A percentile compares a stretch with the other conserved stretches of the same genome.
phyloP scores from a whole-genome alignment of 2,797 vertebrate genomes.

The Taeniopygia guttata region DNA sequence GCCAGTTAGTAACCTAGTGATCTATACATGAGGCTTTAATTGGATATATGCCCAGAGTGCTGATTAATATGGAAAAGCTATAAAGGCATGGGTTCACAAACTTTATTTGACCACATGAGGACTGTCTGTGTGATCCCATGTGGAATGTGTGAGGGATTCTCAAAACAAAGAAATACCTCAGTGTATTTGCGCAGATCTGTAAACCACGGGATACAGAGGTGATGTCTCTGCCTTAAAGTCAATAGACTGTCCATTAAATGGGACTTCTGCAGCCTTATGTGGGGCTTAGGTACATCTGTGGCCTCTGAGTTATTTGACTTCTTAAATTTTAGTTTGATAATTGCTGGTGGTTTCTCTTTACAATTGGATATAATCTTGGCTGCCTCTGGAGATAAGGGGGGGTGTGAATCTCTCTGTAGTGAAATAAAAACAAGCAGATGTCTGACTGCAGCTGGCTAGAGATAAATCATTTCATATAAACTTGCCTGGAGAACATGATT shows the following conservation, averaged over 20 bases:
- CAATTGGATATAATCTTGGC: background rate
- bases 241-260: background rate
- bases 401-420: constrained; percentile 10
- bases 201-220: background rate
- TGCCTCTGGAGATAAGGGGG: background rate
- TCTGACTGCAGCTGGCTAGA: constrained; percentile 58
- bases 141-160: constrained; percentile 41
- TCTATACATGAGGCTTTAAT: constrained; percentile 58
- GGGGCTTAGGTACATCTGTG: background rate
- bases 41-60: constrained; percentile 54
- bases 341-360: background rate
- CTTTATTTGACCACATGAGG: constrained; percentile 48
- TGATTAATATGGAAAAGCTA: constrained; percentile 60
- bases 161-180: constrained; percentile 34
- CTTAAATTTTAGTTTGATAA: background rate
- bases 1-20: constrained; percentile 55
- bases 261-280: background rate
- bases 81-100: constrained; percentile 60
- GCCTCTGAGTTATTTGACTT: background rate
- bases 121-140: constrained; percentile 2
- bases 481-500: constrained; percentile 51
- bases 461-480: constrained; percentile 55
- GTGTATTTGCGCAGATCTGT: background rate
- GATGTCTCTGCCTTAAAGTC: background rate
- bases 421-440: constrained; percentile 62